Conservation (phyloP, 2,113 vertebrate species). For the Pluvianellus socialis region DNA sequence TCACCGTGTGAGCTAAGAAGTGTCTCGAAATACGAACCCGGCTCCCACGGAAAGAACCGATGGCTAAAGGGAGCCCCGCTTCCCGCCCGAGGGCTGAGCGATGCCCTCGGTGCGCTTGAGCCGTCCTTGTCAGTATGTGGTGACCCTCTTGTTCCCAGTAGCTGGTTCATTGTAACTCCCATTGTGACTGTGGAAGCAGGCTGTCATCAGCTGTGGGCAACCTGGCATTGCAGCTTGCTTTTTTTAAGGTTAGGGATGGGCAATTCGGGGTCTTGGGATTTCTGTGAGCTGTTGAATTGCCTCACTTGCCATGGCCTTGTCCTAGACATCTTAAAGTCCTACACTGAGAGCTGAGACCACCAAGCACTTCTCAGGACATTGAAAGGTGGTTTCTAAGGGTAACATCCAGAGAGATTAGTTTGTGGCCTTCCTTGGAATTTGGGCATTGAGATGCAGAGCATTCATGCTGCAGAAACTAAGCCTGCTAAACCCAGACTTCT, state of each 20-base stretch:
- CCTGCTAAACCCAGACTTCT: neutral
- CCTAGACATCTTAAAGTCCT: neutral
- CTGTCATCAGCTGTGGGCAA: slow-evolving; percentile 15
- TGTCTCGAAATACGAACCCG: neutral
- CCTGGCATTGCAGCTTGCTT: slow-evolving; percentile 1
- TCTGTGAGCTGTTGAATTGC: neutral
- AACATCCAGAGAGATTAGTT: slow-evolving; percentile 13
- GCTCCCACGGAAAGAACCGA: neutral
- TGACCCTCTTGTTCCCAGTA: neutral
- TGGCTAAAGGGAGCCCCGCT: neutral
- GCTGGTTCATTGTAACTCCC: neutral
- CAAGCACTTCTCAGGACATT: neutral
- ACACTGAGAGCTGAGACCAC: neutral
- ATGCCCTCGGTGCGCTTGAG: neutral
- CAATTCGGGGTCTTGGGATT: neutral
- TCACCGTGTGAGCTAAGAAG: neutral
- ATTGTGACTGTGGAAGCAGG: neutral
- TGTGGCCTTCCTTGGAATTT: neutral
- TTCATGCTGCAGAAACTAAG: neutral
- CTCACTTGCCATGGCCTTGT: neutral
- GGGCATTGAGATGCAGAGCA: neutral
- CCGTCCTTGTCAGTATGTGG: neutral
- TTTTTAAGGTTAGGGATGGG: neutral
- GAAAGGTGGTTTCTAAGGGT: neutral
- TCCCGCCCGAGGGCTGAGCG: neutral